phyloP scores from a whole-genome alignment of 2,888 invertebrate species.

The Elysia crispata region DNA sequence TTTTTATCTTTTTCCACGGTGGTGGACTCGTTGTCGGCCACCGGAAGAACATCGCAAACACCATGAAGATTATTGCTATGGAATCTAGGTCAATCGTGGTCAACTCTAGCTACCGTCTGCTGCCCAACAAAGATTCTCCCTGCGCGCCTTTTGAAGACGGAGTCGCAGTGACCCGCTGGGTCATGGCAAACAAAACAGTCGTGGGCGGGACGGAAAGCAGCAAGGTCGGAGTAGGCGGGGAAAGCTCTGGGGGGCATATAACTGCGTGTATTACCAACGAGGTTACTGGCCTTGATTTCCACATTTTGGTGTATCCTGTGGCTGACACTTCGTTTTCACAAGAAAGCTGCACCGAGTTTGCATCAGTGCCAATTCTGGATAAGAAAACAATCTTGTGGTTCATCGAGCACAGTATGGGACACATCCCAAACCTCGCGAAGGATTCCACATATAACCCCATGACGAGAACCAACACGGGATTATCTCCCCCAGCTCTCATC shows the following conservation, averaged over 20 bases:
- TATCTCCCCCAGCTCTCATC: constrained; percentile 40
- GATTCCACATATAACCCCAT: constrained; percentile 39
- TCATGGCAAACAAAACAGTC: constrained; percentile 45
- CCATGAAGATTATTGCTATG: constrained; percentile 24
- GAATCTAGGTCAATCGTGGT: constrained; percentile 44
- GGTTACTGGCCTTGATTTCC: constrained; percentile 31
- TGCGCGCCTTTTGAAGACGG: constrained; percentile 51
- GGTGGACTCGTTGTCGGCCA: constrained; percentile 31
- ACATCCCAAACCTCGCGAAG: constrained; percentile 22
- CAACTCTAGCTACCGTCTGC: constrained; percentile 50
- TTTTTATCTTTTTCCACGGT: constrained; percentile 39
- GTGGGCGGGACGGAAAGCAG: constrained; percentile 25
- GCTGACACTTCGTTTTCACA: constrained; percentile 11
- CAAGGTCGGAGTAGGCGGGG: constrained; percentile 46
- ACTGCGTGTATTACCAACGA: constrained; percentile 40
- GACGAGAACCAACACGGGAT: constrained; percentile 33
- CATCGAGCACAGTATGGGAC: not conserved
- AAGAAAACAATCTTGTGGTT: constrained; percentile 30
- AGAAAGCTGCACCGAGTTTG: constrained; percentile 21
- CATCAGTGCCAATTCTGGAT: not conserved
- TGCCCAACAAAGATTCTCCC: constrained; percentile 43
- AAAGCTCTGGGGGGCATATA: constrained; percentile 43
- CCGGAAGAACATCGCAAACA: not conserved
- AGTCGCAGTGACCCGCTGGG: constrained; percentile 42
- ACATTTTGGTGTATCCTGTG: constrained; percentile 39